phyloP scores from a whole-genome alignment of 23 tunicate genomes.

The Phallusia fumigata region DNA sequence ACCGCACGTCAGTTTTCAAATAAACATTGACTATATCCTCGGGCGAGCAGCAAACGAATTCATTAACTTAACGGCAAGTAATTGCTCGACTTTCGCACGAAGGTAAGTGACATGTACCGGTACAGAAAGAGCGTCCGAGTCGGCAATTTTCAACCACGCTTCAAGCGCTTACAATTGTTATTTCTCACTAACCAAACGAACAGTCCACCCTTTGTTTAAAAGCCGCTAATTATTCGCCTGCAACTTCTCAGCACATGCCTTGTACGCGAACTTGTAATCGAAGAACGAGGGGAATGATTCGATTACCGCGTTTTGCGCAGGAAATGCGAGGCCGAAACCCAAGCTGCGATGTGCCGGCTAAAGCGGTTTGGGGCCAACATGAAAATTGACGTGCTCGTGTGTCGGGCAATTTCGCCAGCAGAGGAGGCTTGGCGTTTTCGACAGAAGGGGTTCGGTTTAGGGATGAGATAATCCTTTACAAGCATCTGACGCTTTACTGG shows the following conservation, averaged over 20 bases:
- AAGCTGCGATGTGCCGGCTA: background rate
- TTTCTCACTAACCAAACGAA: background rate
- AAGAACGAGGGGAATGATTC: background rate
- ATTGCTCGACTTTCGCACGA: background rate
- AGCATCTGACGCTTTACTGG: background rate
- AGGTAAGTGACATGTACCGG: background rate
- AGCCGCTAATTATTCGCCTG: background rate
- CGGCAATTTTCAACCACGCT: background rate
- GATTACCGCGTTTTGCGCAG: background rate
- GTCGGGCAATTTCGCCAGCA: background rate
- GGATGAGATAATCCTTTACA: background rate
- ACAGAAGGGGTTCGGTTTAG: background rate
- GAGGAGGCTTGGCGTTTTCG: background rate
- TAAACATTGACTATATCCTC: slow-evolving; percentile 7
- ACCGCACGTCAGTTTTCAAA: background rate
- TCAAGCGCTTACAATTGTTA: background rate
- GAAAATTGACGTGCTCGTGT: slow-evolving; percentile 5
- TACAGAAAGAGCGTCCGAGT: background rate
- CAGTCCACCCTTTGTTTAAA: background rate
- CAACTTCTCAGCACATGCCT: too few relatives aligned
- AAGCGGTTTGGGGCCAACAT: background rate
- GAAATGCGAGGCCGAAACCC: background rate
- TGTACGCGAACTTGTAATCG: background rate
- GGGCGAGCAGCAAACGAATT: background rate
- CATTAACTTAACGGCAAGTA: background rate